These are phyloP conservation scores for Patella pellucida DNA, from an alignment of 2,888 invertebrate genomes.

Conservation along the genomic window DNA sequence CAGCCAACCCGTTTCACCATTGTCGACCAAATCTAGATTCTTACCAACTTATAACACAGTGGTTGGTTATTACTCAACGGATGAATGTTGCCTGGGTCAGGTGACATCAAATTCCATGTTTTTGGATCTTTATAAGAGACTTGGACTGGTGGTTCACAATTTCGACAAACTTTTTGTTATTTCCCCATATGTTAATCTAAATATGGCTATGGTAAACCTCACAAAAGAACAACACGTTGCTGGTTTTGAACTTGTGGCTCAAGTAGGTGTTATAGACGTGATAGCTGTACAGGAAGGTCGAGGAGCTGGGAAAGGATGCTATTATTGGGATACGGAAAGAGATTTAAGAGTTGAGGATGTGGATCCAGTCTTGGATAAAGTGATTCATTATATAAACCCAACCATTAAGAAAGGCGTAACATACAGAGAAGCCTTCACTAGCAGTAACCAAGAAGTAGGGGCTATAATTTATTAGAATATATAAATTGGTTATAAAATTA, in stretches of 20 bases:
- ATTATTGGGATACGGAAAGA: slow-evolving; percentile 52
- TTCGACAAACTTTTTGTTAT: slow-evolving; percentile 31
- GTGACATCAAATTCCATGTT: slow-evolving; percentile 19
- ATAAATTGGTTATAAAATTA: neutral
- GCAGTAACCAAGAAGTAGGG: slow-evolving; percentile 51
- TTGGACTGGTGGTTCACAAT: slow-evolving; percentile 27
- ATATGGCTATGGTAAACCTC: slow-evolving; percentile 32
- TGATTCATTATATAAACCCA: slow-evolving; percentile 43
- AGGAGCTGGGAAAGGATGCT: slow-evolving; percentile 49
- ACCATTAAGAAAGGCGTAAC: slow-evolving; percentile 40
- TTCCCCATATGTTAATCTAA: slow-evolving; percentile 38
- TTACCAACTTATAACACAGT: slow-evolving; percentile 31
- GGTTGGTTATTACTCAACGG: slow-evolving; percentile 42
- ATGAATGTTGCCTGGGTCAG: slow-evolving; percentile 34
- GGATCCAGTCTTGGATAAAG: slow-evolving; percentile 42
- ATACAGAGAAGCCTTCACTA: slow-evolving; percentile 51
- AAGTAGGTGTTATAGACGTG: slow-evolving; percentile 39
- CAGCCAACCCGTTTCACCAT: neutral
- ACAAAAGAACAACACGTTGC: slow-evolving; percentile 42
- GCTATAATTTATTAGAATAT: neutral
- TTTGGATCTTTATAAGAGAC: slow-evolving; percentile 27
- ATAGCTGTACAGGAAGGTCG: slow-evolving; percentile 59
- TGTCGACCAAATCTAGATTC: neutral
- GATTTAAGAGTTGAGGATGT: slow-evolving; percentile 31
- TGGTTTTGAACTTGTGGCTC: slow-evolving; percentile 43